These are phyloP conservation scores for Selene dorsalis DNA, from an alignment of 2,797 vertebrate genomes.

Conservation along the genomic window DNA sequence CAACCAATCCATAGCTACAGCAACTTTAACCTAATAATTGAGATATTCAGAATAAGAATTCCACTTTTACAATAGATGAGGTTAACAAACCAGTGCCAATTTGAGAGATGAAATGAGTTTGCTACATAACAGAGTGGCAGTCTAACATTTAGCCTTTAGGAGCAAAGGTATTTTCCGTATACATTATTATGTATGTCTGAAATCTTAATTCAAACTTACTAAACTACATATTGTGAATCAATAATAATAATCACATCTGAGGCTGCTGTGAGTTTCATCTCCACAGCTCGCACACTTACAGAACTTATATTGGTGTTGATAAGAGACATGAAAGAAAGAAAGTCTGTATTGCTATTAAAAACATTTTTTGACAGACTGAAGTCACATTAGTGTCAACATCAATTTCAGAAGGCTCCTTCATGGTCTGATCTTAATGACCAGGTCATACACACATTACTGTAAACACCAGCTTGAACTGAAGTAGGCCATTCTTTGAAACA, in stretches of 20 bases:
- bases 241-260: no score
- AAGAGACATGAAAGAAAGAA: neutral
- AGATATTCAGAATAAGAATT: neutral
- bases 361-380: no score
- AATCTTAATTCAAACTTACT: neutral
- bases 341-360: neutral
- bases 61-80: neutral
- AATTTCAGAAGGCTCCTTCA: neutral
- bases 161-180: neutral
- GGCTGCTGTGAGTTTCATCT: neutral
- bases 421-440: neutral
- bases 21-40: neutral
- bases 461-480: conserved; percentile 20
- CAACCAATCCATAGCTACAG: neutral
- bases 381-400: neutral
- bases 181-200: no score
- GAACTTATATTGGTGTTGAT: neutral
- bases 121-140: no score
- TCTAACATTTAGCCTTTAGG: neutral
- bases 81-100: neutral
- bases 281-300: neutral
- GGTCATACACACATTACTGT: neutral
- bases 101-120: neutral
- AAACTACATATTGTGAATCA: neutral
- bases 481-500: conserved; percentile 32